Conservation (phyloP, 2,888 invertebrate genomes). For the Scrobipalpa atriplicella region DNA sequence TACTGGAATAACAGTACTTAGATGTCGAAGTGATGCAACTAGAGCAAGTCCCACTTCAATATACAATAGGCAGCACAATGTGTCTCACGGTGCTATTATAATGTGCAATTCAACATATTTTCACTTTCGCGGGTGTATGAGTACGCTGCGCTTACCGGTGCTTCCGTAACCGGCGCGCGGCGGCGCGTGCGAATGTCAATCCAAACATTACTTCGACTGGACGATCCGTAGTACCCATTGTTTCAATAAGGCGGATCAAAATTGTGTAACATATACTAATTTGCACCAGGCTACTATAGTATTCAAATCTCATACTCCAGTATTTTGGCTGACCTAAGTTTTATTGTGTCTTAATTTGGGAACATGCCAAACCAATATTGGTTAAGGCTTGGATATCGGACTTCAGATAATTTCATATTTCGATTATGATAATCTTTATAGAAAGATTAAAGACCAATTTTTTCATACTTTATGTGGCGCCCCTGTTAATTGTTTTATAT, state of each 20-base stretch:
- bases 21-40: conserved; percentile 46
- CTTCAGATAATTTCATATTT: too few relatives aligned
- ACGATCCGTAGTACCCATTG: conserved; percentile 39
- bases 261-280: conserved; percentile 41
- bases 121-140: conserved; percentile 62
- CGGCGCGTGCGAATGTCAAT: conserved; percentile 13
- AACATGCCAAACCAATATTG: conserved; percentile 1
- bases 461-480: too few relatives aligned
- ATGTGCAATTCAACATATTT: conserved; percentile 61
- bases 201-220: conserved; percentile 18
- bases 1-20: conserved; percentile 29
- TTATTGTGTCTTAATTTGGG: conserved; percentile 23
- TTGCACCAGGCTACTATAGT: conserved; percentile 37
- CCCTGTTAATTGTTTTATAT: too few relatives aligned
- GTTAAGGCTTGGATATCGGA: neutral
- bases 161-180: conserved; percentile 16
- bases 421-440: too few relatives aligned
- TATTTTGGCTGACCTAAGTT: conserved; percentile 35
- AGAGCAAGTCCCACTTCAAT: conserved; percentile 45
- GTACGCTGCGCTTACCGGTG: conserved; percentile 18
- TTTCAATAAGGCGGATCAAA: conserved; percentile 44
- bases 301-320: conserved; percentile 36
- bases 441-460: too few relatives aligned
- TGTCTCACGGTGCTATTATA: conserved; percentile 68
- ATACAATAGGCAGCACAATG: conserved; percentile 46